Evolutionary conservation across 1,140 invertebrate species (phyloP).

Genomic region (Zeugodacus cucurbitae): DNA sequence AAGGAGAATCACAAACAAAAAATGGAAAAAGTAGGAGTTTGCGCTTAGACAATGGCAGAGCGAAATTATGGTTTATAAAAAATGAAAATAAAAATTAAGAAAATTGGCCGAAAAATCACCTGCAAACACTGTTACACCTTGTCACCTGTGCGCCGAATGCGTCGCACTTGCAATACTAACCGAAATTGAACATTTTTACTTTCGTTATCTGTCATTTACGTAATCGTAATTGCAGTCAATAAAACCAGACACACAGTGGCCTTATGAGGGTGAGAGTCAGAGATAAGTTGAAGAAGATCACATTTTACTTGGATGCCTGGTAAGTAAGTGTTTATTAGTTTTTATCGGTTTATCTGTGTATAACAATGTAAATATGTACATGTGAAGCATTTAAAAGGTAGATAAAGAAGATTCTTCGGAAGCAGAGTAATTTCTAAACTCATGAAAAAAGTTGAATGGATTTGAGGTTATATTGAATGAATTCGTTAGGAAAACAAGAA

Average conservation of each 20-base stretch:
- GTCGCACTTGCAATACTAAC: neutral
- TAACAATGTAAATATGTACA: too few species aligned
- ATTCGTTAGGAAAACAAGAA: too few species aligned
- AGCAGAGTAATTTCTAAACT: too few species aligned
- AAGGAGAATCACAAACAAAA: neutral
- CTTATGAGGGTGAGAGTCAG: neutral
- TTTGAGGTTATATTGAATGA: too few species aligned
- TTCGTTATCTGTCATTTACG: neutral
- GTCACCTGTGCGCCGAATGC: slow-evolving; percentile 3
- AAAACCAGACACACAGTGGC: neutral
- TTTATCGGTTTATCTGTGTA: too few species aligned
- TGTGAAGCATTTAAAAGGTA: too few species aligned
- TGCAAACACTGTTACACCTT: slow-evolving; percentile 1
- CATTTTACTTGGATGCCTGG: neutral
- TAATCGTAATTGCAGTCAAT: slow-evolving; percentile 8
- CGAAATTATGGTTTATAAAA: neutral
- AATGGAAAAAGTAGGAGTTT: neutral
- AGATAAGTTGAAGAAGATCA: neutral
- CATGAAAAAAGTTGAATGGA: too few species aligned
- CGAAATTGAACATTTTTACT: neutral
- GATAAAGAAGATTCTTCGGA: too few species aligned
- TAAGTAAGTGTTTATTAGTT: neutral
- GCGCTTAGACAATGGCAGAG: neutral
- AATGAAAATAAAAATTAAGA: neutral
- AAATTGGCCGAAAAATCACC: slow-evolving; percentile 3